phyloP scores from a whole-genome alignment of 2,113 vertebrate genomes.

The Nothoprocta pentlandii region DNA sequence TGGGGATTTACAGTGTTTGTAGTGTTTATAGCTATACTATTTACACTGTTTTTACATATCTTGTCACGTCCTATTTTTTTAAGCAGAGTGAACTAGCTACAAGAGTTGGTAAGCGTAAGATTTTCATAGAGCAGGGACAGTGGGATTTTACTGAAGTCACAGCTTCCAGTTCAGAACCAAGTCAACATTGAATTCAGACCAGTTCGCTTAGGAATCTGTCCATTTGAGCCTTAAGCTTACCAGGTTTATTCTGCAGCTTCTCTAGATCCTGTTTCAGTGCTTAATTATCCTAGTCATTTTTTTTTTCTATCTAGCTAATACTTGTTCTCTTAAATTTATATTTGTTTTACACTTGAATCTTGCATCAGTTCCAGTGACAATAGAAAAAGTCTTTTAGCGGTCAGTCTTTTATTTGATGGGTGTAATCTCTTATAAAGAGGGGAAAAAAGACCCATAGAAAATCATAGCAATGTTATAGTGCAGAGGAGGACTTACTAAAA shows the following conservation, averaged over 20 bases:
- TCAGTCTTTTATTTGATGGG: neutral
- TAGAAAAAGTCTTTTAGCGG: neutral
- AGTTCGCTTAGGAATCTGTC: neutral
- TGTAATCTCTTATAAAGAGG: neutral
- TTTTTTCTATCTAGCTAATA: neutral
- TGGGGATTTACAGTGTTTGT: neutral
- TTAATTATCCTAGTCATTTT: neutral
- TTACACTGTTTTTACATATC: neutral
- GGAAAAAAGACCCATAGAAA: neutral
- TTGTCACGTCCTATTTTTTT: neutral
- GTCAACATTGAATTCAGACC: neutral
- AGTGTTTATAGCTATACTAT: neutral
- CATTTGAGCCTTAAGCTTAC: neutral
- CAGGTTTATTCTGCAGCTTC: neutral
- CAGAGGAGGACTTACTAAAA: neutral
- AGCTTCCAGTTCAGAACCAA: neutral
- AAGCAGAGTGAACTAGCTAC: neutral
- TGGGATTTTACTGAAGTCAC: neutral
- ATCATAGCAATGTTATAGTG: neutral
- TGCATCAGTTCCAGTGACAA: neutral
- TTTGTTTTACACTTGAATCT: neutral
- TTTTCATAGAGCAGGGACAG: neutral
- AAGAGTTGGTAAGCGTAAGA: neutral
- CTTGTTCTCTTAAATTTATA: neutral
- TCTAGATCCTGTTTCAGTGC: neutral